Percentiles rank a stretch among this genome's conserved stretches.
Evolutionary conservation across 2,797 vertebrate species (phyloP).

Genomic region (Neostethus bicornis): DNA sequence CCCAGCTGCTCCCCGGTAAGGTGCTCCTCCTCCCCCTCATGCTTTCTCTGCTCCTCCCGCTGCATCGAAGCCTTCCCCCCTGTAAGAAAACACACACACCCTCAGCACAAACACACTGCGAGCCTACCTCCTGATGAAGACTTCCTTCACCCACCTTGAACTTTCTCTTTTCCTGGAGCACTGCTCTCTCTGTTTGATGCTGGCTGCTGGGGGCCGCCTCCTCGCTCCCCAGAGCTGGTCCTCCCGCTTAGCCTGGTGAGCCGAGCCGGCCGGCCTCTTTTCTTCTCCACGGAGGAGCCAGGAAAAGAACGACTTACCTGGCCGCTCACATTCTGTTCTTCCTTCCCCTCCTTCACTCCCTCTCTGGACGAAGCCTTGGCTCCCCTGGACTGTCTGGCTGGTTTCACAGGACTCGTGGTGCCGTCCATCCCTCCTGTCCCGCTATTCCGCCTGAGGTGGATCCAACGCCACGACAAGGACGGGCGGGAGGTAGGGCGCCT

Average conservation of each 20-base stretch:
- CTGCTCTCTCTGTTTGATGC: slow-evolving; percentile 33
- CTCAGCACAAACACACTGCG: background rate
- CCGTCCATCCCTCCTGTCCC: slow-evolving; percentile 73
- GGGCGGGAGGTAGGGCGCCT: slow-evolving; percentile 42
- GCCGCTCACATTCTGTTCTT: slow-evolving; percentile 50
- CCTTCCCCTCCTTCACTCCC: slow-evolving; percentile 59
- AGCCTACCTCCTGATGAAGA: background rate
- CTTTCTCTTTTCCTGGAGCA: slow-evolving; percentile 57
- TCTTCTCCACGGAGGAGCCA: slow-evolving; percentile 74
- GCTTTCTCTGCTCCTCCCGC: slow-evolving; percentile 51
- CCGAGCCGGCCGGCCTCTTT: slow-evolving; percentile 71
- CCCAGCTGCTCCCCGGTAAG: slow-evolving; percentile 94
- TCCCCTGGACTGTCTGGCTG: slow-evolving; percentile 62
- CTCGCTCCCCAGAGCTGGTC: slow-evolving; percentile 72
- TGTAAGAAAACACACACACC: slow-evolving; percentile 30
- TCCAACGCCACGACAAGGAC: slow-evolving; percentile 52
- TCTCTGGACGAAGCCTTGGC: slow-evolving; percentile 51
- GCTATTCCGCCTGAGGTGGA: slow-evolving; percentile 39
- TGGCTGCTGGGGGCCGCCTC: too few species aligned
- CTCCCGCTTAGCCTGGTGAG: slow-evolving; percentile 72
- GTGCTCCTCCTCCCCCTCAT: slow-evolving; percentile 75
- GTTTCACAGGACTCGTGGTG: slow-evolving; percentile 65
- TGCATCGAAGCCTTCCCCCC: slow-evolving; percentile 52
- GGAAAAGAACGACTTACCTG: slow-evolving; percentile 47
- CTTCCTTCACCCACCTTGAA: slow-evolving; percentile 52